phyloP scores from a whole-genome alignment of 1,140 invertebrate species.

The Hycleus phaleratus region DNA sequence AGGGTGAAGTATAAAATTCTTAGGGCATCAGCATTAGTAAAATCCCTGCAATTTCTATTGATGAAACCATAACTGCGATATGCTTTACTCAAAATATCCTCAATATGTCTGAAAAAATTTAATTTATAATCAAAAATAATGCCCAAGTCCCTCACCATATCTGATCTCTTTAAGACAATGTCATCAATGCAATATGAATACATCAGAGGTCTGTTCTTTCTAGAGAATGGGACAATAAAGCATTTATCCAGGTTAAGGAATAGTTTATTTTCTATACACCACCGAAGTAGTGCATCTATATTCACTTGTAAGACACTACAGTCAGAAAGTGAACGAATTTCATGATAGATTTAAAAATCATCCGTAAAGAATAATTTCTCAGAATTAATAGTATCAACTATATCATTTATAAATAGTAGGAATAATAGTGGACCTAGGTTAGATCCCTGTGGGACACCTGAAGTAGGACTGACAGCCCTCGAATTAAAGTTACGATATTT shows the following conservation, averaged over 20 bases:
- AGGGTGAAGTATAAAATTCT: too few species aligned
- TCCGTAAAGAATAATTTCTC: constrained; percentile 6
- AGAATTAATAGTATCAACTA: not conserved
- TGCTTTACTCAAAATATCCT: too few species aligned
- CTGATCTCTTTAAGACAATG: too few species aligned
- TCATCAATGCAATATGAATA: too few species aligned
- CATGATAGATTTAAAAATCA: constrained; percentile 7
- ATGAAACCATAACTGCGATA: too few species aligned
- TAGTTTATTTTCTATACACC: not conserved
- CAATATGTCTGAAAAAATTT: too few species aligned
- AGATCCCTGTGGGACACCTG: constrained; percentile 12
- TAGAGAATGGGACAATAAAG: not conserved
- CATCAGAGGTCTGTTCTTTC: not conserved
- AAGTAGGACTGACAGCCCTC: not conserved
- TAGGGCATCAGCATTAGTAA: too few species aligned
- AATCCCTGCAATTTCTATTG: too few species aligned
- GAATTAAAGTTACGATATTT: not conserved
- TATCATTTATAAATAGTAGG: constrained; percentile 13
- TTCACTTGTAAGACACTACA: not conserved
- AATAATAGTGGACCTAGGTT: constrained; percentile 12
- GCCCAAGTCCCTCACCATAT: too few species aligned
- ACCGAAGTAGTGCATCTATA: not conserved
- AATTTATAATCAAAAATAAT: too few species aligned
- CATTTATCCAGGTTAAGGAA: not conserved
- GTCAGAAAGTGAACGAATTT: not conserved